Base-by-base conservation (phyloP, 2,113 vertebrate genomes). In the Gorsachius goisagi region DNA sequence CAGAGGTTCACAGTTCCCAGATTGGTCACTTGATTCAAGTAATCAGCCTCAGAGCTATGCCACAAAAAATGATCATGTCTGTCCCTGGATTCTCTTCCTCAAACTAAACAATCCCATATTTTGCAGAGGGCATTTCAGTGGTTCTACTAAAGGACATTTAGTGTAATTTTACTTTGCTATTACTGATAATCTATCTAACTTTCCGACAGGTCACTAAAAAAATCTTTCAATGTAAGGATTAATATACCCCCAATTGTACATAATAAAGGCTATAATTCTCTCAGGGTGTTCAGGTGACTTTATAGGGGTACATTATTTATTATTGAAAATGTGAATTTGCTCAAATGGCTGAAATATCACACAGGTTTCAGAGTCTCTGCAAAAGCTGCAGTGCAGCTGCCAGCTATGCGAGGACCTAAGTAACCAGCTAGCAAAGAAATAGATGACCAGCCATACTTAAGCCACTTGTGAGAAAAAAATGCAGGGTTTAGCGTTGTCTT, bases 131-230 rank as follows among this genome's bases (percentile, higher is more conserved):
- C 64, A 86, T 96, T 96, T 85, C 74, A 12, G 66, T 88, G 78
- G 73, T 75, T 94, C 77, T 47, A 67, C 80, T 82, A 85, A 78
- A 96, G 88, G 78, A 96, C 73, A 96, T 85, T 96, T 90, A 93
- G n/a, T 88, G 76, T 94, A 97, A 97, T 96, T 87, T 90, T 94
- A 91, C 72, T 86, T 95, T 89, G 90, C 90, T 95, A 59, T 96
- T 94, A 95, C 93, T 93, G 93, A 94, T 93, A 93, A 97, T 94
- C 96, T 88, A 93, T 94, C 90, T 96, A 91, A 85, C 85, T 96
- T 96, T 88, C 90, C 4, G 93, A 93, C 90, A 93, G 88, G 64
- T 96, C 84, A 93, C 91, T 94, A 81, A 87, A 96, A 96, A 97
- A 95, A 89, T 92, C 50, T 92, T 94, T 96, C 96, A 86, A 88